A percentile compares a stretch with the other conserved stretches of the same genome.
These are phyloP conservation scores for Cherax quadricarinatus DNA, from an alignment of 1,140 invertebrate species.

Conservation along the genomic window DNA sequence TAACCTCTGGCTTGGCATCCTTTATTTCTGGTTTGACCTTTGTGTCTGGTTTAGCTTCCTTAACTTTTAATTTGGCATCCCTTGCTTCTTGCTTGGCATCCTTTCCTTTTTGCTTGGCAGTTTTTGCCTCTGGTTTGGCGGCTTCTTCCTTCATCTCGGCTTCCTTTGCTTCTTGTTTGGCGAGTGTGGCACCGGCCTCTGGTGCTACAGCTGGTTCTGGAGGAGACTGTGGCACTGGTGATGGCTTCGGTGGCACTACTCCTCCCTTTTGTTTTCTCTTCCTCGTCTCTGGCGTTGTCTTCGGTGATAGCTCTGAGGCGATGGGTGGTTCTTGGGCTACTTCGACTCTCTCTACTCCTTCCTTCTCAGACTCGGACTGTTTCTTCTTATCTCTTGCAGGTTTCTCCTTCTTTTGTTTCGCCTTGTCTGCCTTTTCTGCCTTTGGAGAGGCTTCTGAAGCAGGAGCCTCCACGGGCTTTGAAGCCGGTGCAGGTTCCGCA, in stretches of 20 bases:
- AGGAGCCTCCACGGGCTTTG: not conserved
- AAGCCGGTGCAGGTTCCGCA: not conserved
- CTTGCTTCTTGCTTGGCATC: not conserved
- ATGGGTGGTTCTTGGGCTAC: not conserved
- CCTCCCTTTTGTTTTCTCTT: too few relatives aligned
- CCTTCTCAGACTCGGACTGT: not conserved
- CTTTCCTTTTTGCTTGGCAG: constrained; percentile 13
- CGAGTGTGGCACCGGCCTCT: not conserved
- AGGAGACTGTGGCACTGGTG: too few relatives aligned
- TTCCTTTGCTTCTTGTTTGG: not conserved
- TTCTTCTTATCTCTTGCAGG: not conserved
- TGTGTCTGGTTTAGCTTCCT: not conserved
- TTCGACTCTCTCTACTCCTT: not conserved
- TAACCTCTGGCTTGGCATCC: too few relatives aligned
- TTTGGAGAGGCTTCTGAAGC: not conserved
- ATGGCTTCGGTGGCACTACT: too few relatives aligned
- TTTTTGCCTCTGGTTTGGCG: not conserved
- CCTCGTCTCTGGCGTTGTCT: too few relatives aligned
- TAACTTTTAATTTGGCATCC: constrained; percentile 7
- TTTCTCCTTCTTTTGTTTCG: not conserved
- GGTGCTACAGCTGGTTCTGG: not conserved
- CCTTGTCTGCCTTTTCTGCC: not conserved
- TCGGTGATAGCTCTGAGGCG: too few relatives aligned
- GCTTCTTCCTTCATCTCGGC: not conserved
- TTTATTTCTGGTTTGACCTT: not conserved